Conservation (phyloP, 2,888 invertebrate species). For the Cistogaster globosa region DNA sequence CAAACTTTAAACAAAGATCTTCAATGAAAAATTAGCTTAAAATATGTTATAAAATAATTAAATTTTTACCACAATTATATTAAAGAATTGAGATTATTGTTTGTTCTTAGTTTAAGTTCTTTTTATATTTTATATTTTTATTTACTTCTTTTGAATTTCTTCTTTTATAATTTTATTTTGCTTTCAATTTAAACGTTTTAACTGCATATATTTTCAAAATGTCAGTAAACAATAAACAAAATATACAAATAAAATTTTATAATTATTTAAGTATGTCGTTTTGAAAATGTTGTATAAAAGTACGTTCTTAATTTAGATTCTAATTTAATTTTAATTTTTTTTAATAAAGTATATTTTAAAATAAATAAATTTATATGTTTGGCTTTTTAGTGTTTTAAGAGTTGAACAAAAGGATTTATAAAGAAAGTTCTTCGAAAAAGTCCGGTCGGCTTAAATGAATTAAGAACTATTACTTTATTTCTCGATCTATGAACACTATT, state of each 20-base stretch:
- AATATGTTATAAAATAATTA: constrained; percentile 41
- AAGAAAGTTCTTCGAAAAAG: too few species aligned
- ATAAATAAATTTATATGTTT: constrained; percentile 45
- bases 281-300: constrained; percentile 78
- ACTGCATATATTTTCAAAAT: constrained; percentile 49
- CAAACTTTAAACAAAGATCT: constrained; percentile 43
- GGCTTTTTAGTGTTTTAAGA: background rate
- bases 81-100: constrained; percentile 69
- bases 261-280: constrained; percentile 74
- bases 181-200: constrained; percentile 53
- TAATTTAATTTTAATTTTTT: constrained; percentile 77
- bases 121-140: constrained; percentile 26
- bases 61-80: constrained; percentile 48
- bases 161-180: constrained; percentile 8
- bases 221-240: constrained; percentile 49
- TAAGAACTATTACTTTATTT: too few species aligned
- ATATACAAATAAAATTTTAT: constrained; percentile 54
- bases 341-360: constrained; percentile 78
- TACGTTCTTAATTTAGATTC: constrained; percentile 79
- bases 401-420: too few species aligned
- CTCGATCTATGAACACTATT: too few species aligned
- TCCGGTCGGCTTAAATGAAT: too few species aligned
- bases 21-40: constrained; percentile 44
- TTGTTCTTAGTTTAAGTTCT: constrained; percentile 65
- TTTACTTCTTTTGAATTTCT: constrained; percentile 4